Base-by-base conservation (phyloP, 2,888 invertebrate species). In the Phymatocera aterrima region DNA sequence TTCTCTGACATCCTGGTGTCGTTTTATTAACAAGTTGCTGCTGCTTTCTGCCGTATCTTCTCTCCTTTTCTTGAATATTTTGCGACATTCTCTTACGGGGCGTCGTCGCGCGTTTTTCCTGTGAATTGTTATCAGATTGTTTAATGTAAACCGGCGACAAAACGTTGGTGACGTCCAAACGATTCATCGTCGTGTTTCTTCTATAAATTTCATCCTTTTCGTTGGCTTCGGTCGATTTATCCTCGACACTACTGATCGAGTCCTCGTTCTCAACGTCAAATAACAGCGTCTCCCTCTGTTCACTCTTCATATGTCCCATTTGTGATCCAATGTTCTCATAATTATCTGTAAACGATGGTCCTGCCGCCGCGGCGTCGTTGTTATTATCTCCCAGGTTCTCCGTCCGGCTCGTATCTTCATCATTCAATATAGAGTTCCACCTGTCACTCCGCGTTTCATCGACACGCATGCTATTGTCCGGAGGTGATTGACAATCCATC, bases 401-500 rank as follows among this genome's bases (percentile, higher is more conserved):
- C 0, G 51, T 51, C 31, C 5, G 12, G 3, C 12, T 34, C 15
- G 31, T 10, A n/a, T 18, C 51, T 15, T 12, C 3, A 18, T n/a
- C 15, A 12, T 18, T 31, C 3, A 18, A 51, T 10, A 34, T 34
- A 8, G 48, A 72, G 3, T 72, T 43, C 12, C 72, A n/a, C 10
- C 34, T 72, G 3, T 48, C 28, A 3, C 3, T 2, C 34, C 34
- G n/a, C 21, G 18, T 34, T 21, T 18, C 31, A 8, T 18, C 10
- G 0, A 2, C 28, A n/a, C 3, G 12, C 5, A 28, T 46, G 15
- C 43, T 43, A 10, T 46, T 43, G 43, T 68, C 68, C 5, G 72
- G 43, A 3, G 72, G 48, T 15, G 72, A 72, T 24, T 51, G 48
- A 10, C 31, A 80, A 65, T 85, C 83, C 43, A 85, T 84, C 12